A percentile compares a stretch with the other conserved stretches of the same genome.
Evolutionary conservation across 2,113 vertebrate genomes (phyloP).

Genomic region (Eudyptes chrysolophus): DNA sequence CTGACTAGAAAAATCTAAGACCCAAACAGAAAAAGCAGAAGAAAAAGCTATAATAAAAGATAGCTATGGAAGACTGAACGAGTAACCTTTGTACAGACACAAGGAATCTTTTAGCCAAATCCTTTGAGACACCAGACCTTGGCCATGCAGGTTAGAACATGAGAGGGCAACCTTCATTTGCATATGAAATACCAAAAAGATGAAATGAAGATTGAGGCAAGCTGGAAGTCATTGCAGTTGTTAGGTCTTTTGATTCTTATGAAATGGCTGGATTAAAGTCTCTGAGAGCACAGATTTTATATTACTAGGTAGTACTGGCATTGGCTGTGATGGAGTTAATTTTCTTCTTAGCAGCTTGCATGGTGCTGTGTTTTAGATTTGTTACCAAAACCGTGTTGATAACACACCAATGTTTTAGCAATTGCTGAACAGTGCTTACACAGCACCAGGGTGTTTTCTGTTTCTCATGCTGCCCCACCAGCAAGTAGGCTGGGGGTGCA

Average conservation of each 20-base stretch:
- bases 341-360: not conserved
- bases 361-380: not conserved
- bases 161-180: not conserved
- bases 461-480: not conserved
- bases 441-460: not conserved
- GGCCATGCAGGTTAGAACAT: not conserved
- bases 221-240: not conserved
- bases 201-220: not conserved
- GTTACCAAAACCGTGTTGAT: not conserved
- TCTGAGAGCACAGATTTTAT: not conserved
- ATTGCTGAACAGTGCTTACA: not conserved
- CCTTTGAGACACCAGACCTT: not conserved
- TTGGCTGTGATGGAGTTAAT: not conserved
- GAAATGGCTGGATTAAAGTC: not conserved
- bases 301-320: not conserved
- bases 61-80: not conserved
- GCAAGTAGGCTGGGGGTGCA: rapidly evolving
- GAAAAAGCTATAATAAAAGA: not conserved
- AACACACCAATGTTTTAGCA: not conserved
- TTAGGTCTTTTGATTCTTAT: not conserved
- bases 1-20: not conserved
- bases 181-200: not conserved
- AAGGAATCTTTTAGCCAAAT: not conserved
- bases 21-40: not conserved
- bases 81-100: not conserved